Conservation (phyloP, 1,140 invertebrate genomes). For the Agrypnia vestita region DNA sequence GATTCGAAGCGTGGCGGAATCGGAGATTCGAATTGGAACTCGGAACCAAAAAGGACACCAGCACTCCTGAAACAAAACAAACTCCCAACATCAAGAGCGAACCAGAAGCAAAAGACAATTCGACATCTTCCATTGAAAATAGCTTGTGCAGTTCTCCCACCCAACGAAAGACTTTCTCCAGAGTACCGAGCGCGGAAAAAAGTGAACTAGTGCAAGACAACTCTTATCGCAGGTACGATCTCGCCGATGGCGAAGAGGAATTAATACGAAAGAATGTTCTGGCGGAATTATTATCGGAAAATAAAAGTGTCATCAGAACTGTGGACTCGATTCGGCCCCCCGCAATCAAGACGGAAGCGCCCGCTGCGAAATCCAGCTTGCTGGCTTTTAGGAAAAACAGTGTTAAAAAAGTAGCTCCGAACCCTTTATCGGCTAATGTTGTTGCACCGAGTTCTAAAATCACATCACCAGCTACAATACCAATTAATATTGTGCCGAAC, state of each 20-base stretch:
- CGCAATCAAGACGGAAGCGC: background rate
- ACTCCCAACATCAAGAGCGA: conserved; percentile 5
- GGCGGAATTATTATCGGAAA: conserved; percentile 10
- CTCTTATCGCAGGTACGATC: conserved; percentile 21
- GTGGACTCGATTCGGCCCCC: background rate
- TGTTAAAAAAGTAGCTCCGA: background rate
- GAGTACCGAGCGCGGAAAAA: background rate
- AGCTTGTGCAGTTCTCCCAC: background rate
- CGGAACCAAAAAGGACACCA: background rate
- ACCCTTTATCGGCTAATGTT: background rate
- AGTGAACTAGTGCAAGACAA: background rate
- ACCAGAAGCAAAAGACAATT: background rate
- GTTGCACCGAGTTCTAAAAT: no score
- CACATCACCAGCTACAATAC: no score
- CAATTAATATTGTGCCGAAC: no score
- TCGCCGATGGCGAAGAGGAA: conserved; percentile 27
- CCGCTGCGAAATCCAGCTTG: conserved; percentile 46
- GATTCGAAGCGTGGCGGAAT: conserved; percentile 33
- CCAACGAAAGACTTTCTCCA: background rate
- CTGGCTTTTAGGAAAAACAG: conserved; percentile 48
- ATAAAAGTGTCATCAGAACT: conserved; percentile 12
- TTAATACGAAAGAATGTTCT: conserved; percentile 5
- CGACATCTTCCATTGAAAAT: background rate
- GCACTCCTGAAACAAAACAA: background rate
- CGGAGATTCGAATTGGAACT: conserved; percentile 31